phyloP scores from a whole-genome alignment of 37 sponge, comb jelly and placozoan genomes.

The Oopsacas minuta region DNA sequence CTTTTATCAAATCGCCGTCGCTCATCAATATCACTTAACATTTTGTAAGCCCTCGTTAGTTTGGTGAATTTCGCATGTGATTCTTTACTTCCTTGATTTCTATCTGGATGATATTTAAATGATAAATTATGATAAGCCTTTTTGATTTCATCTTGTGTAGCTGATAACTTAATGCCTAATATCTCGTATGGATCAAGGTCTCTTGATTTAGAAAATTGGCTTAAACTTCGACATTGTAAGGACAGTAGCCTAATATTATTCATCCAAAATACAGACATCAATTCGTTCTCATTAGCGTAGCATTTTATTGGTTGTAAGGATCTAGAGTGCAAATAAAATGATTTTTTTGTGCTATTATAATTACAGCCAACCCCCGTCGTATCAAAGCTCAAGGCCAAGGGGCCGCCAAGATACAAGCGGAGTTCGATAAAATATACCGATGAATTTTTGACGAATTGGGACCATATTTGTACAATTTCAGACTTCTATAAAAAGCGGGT shows the following conservation, averaged over 20 bases:
- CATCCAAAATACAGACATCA: neutral
- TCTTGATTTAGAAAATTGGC: neutral
- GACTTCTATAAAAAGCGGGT: no score
- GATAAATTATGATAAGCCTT: neutral
- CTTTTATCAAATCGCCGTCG: neutral
- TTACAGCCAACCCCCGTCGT: no score
- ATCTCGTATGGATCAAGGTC: neutral
- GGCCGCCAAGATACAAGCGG: no score
- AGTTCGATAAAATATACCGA: no score
- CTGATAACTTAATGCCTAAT: neutral
- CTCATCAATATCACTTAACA: neutral
- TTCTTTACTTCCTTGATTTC: neutral
- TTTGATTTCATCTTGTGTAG: slow-evolving; percentile 9
- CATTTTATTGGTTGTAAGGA: no score
- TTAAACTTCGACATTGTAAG: neutral
- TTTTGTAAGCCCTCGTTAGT: neutral
- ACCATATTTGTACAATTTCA: no score
- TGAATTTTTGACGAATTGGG: no score
- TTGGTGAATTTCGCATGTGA: neutral
- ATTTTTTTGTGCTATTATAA: no score
- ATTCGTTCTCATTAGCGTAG: neutral
- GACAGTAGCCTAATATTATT: neutral
- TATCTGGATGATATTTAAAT: neutral
- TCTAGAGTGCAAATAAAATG: no score
- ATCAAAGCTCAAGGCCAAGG: no score